These are phyloP conservation scores for Baronia brevicornis DNA, from an alignment of 2,888 invertebrate genomes.

Conservation along the genomic window DNA sequence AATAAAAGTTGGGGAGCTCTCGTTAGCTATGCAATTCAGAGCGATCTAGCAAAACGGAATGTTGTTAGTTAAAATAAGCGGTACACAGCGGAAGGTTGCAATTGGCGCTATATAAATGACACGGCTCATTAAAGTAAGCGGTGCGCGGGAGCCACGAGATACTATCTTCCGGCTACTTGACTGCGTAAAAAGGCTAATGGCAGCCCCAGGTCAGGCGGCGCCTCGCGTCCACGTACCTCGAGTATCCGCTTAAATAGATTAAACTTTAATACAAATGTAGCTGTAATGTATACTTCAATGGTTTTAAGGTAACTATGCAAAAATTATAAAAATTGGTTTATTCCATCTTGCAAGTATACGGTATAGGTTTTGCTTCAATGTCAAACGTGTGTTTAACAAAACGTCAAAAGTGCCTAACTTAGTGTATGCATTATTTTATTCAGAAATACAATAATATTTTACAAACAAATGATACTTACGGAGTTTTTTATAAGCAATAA, in stretches of 20 bases:
- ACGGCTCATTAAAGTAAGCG: constrained; percentile 60
- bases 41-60: not conserved
- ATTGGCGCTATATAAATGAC: constrained; percentile 54
- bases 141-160: constrained; percentile 60
- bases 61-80: constrained; percentile 4
- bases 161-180: constrained; percentile 54
- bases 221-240: constrained; percentile 15
- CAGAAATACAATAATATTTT: no score
- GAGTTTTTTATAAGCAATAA: no score
- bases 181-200: constrained; percentile 58
- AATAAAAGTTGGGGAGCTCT: no score
- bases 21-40: no score
- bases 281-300: no score
- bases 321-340: constrained; percentile 3
- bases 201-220: constrained; percentile 40
- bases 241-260: constrained; percentile 2
- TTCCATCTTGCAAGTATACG: not conserved
- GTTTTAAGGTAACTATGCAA: no score
- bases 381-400: no score
- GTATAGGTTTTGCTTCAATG: no score
- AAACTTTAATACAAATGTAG: not conserved
- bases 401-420: no score
- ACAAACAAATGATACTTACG: no score
- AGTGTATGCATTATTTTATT: no score
- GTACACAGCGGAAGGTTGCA: constrained; percentile 32